Base-by-base conservation (phyloP, 2,113 vertebrate species). In the Bungarus multicinctus region DNA sequence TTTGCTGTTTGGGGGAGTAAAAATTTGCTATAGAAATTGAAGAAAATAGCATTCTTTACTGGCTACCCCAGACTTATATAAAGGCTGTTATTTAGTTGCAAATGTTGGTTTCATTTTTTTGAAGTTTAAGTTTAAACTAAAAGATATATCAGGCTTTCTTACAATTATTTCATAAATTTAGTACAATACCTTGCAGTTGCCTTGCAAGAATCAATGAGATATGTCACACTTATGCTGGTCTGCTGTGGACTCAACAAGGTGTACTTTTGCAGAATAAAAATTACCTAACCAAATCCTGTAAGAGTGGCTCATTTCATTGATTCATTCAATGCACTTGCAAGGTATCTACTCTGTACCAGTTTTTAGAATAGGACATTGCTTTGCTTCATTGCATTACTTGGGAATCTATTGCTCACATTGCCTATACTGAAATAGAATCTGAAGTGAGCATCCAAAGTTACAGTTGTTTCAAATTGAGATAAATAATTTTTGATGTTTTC, bases 81-180 rank as follows among this genome's bases (percentile, higher is more conserved):
- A 89, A 69, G 91, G 90, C 94, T 95, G 96, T 94, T 96, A 94
- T 97, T 98, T 97, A 95, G 93, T 97, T 96, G 96, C 94, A 94
- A 95, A 94, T 91, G 92, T 95, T 96, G 9, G 93, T 95, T 96
- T 93, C 92, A 96, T 96, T 97, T 95, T 95, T 97, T 97, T 97
- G 96, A 96, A 96, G 96, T 96, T 90, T 95, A 96, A 93, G 94
- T 93, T 34, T 93, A 88, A 69, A 96, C 94, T 95, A 95, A 95
- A 97, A 95, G 96, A 97, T 97, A 93, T 97, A 93, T 93, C 93
- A 93, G 0, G 88, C 52, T 12, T 89, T 92, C 81, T 50, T 85
- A 39, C 87, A 94, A 52, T 94, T 93, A 87, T 93, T 93, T 60
- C 43, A 0, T 22, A 91, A 64, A 74, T 95, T 20, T 88, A 54